Conservation (phyloP, 1,140 invertebrate species). For the Achroia grisella region DNA sequence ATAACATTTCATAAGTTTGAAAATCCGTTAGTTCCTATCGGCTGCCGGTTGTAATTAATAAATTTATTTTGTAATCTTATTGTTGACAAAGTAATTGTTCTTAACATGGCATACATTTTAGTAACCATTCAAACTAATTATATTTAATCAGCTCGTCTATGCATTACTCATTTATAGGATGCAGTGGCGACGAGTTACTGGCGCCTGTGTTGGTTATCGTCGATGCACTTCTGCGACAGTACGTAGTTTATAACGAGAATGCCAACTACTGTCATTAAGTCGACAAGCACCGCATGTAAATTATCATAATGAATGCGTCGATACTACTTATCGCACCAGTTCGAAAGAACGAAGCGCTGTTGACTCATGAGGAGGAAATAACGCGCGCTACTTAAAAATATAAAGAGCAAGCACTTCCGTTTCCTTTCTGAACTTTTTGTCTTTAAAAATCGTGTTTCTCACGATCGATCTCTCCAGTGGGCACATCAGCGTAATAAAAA, state of each 20-base stretch:
- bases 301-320: conserved; percentile 47
- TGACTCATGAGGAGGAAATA: conserved; percentile 54
- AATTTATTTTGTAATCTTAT: conserved; percentile 48
- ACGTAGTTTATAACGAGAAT: conserved; percentile 16
- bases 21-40: conserved; percentile 66
- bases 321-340: conserved; percentile 47
- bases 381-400: conserved; percentile 50
- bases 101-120: conserved; percentile 20
- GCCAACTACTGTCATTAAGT: conserved; percentile 16
- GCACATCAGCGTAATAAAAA: conserved; percentile 32
- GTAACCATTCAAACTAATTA: not conserved
- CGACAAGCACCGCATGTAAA: conserved; percentile 28
- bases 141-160: too few relatives aligned
- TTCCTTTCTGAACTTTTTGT: conserved; percentile 47
- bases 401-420: conserved; percentile 51
- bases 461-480: conserved; percentile 39
- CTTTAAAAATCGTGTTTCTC: conserved; percentile 40
- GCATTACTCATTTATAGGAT: conserved; percentile 6
- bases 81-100: conserved; percentile 25
- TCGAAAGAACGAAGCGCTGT: conserved; percentile 36
- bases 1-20: conserved; percentile 71
- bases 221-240: not conserved
- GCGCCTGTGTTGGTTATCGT: not conserved
- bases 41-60: conserved; percentile 55
- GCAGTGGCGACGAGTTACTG: not conserved